Evolutionary conservation across 30 jellyfish, hydroid and myxozoan genomes (phyloP).

Genomic region (Catostylus mosaicus): DNA sequence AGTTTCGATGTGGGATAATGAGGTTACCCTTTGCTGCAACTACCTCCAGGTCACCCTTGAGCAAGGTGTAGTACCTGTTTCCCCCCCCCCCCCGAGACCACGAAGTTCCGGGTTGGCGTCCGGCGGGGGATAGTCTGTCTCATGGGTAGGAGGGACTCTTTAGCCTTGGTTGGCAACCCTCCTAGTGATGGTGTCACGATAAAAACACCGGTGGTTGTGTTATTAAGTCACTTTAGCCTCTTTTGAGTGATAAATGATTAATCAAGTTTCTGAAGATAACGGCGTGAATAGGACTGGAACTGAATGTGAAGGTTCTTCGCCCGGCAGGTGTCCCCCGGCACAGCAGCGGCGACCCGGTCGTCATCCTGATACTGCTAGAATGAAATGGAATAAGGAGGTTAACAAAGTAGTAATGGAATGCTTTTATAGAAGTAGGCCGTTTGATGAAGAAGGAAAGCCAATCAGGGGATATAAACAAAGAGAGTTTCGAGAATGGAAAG

Average conservation of each 20-base stretch:
- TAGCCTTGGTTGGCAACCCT: no score
- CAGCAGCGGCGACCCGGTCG: constrained; percentile 48
- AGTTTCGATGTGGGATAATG: no score
- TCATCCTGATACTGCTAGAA: constrained; percentile 19
- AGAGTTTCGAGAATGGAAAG: constrained; percentile 1
- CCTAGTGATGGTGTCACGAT: no score
- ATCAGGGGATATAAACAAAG: constrained; percentile 36
- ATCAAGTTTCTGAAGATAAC: constrained; percentile 1
- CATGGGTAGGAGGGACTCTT: no score
- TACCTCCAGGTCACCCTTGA: no score
- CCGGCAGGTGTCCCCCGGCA: constrained; percentile 54
- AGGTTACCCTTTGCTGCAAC: no score
- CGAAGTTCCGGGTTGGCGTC: no score
- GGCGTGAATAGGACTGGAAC: constrained; percentile 26
- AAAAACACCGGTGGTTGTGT: constrained; percentile 3
- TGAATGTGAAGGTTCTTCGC: constrained; percentile 21
- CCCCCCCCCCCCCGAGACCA: no score
- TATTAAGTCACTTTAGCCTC: not conserved
- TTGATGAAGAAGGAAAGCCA: constrained; percentile 22
- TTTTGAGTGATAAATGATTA: not conserved
- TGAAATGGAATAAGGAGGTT: constrained; percentile 19
- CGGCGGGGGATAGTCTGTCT: no score
- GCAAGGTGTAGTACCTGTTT: no score
- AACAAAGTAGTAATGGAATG: constrained; percentile 17
- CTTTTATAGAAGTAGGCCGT: constrained; percentile 29